Base-by-base conservation (phyloP, 2,113 vertebrate species). In the Engystomops pustulosus region DNA sequence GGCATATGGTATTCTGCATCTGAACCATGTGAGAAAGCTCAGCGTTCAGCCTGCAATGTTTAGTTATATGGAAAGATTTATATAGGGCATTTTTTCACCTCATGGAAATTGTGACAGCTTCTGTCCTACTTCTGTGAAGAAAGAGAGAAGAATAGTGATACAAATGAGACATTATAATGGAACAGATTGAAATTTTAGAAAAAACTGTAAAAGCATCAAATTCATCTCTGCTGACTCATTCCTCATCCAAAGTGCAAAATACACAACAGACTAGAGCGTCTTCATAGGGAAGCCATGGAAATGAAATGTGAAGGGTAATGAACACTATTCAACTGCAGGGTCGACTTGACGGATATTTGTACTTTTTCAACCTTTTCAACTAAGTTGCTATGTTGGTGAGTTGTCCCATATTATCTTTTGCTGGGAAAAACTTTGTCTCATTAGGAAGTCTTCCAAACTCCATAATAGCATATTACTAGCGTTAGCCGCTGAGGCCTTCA, bases 171-270 rank as follows among this genome's bases (percentile, higher is more conserved):
- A 55, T 77, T 58, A 78, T 78, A 38, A 78, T 60, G 18, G 49
- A 78, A 78, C 75, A 78, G 51, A 58, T 38, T 78, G 75, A 78
- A 14, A 55, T 41, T 11, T 15, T 4, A 74, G 71, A 75, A 51
- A 20, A 51, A 75, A 27, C 47, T 75, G 71, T 53, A 27, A 75
- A 75, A 32, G 71, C 71, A 74, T 49, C 41, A 74, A 74, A 27
- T 18, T 27, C 17, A 41, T 51, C 25, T 74, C 47, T 51, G 27
- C 25, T 53, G 45, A 75, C 45, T 75, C 45, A 75, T 51, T 53
- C 15, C 30, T n/a, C 51, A 11, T 27, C 45, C 71, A 11, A 75
- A 51, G 71, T 41, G 67, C 34, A 69, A 41, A 69, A 38, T 14
- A 41, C 67, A 23, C 38, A n/a, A 38, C 12, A 38, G 34, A 69